Percentiles rank a stretch among this genome's conserved stretches.
Evolutionary conservation across 2,797 vertebrate genomes (phyloP).

Genomic region (Amphiprion clarkii): DNA sequence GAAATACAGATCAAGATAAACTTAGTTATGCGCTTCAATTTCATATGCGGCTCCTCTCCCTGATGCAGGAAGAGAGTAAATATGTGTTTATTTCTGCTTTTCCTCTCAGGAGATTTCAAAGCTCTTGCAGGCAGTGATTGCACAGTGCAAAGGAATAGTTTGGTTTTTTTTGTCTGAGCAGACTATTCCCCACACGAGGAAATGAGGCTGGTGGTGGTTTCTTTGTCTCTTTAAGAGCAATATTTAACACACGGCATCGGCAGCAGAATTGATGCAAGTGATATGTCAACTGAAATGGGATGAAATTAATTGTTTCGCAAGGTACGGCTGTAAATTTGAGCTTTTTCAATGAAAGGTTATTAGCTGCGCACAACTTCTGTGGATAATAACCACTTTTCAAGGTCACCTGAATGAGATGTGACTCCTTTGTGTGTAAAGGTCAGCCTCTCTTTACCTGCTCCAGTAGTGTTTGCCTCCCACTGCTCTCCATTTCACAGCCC

Average conservation of each 20-base stretch:
- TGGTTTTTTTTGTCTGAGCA: constrained; percentile 9
- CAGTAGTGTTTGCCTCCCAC: constrained; percentile 15
- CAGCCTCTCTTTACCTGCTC: constrained; percentile 5
- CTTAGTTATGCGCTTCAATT: constrained; percentile 44
- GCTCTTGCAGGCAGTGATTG: constrained; percentile 3
- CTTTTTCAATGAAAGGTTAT: constrained; percentile 9
- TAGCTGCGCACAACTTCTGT: neutral
- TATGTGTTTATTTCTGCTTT: constrained; percentile 45
- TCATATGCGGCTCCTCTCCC: constrained; percentile 34
- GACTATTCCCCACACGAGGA: constrained; percentile 15
- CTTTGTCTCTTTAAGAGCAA: neutral
- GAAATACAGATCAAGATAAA: constrained; percentile 60
- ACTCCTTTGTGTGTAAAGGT: constrained; percentile 21
- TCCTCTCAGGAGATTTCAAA: constrained; percentile 27
- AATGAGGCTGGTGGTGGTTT: constrained; percentile 3
- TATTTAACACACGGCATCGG: neutral
- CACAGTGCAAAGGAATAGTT: constrained; percentile 12
- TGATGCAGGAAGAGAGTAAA: constrained; percentile 48
- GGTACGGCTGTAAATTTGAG: neutral
- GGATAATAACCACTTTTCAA: constrained; percentile 10
- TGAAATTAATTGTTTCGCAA: neutral
- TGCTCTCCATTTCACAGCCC: constrained; percentile 31
- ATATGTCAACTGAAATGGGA: neutral
- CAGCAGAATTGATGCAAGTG: neutral
- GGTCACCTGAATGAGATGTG: constrained; percentile 22